Conservation (phyloP, 2,113 vertebrate genomes). For the Lynx canadensis region DNA sequence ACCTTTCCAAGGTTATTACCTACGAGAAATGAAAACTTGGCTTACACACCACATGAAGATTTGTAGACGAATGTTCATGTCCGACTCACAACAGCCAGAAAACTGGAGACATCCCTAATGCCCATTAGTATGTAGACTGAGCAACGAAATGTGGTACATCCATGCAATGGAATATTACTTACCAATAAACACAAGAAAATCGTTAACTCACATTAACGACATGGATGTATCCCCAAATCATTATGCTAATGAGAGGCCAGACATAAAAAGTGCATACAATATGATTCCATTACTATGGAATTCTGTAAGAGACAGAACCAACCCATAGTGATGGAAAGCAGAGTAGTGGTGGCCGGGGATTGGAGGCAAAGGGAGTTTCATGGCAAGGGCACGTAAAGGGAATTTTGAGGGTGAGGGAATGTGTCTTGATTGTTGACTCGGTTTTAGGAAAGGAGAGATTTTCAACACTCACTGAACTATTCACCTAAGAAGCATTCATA, state of each 20-base stretch:
- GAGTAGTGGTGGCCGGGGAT: not conserved
- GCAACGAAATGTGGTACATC: not conserved
- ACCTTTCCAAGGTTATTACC: not conserved
- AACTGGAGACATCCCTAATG: not conserved
- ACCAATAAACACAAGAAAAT: not conserved
- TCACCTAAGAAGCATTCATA: not conserved
- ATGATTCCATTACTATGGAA: not conserved
- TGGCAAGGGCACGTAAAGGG: too few species aligned
- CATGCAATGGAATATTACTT: not conserved
- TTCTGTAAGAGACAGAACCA: not conserved
- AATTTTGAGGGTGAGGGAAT: fast-evolving
- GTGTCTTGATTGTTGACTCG: not conserved
- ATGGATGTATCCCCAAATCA: not conserved
- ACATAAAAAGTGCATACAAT: not conserved
- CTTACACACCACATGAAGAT: not conserved
- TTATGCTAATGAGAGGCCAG: not conserved
- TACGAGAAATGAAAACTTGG: not conserved
- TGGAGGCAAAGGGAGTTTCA: not conserved
- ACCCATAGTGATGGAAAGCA: too few species aligned
- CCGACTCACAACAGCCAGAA: not conserved
- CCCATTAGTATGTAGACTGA: not conserved
- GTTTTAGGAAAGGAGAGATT: not conserved
- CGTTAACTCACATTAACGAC: fast-evolving
- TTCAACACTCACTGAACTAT: not conserved
- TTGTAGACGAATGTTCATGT: not conserved